A percentile compares a stretch with the other conserved stretches of the same genome.
Evolutionary conservation across 1,140 invertebrate genomes (phyloP).

Genomic region (Drosophila guanche): DNA sequence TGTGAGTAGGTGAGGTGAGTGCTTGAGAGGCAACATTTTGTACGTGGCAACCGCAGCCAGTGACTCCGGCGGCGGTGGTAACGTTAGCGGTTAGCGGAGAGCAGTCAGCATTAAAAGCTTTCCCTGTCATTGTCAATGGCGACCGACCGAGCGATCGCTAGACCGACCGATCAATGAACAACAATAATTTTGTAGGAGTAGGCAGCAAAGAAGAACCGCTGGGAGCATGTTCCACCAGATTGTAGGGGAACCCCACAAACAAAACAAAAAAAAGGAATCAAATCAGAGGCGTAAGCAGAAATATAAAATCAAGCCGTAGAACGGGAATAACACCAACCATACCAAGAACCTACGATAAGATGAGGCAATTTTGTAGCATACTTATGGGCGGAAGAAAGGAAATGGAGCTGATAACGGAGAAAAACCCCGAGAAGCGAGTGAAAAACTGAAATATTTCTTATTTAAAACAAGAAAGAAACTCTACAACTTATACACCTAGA

Average conservation of each 20-base stretch:
- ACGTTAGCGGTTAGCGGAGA: neutral
- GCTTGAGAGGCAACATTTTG: constrained; percentile 1
- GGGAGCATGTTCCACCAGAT: too few species aligned
- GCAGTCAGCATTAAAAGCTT: constrained; percentile 12
- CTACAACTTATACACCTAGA: constrained; percentile 25
- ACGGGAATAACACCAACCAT: constrained; percentile 6
- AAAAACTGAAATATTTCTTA: constrained; percentile 34
- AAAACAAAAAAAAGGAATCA: constrained; percentile 1
- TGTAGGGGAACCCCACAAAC: constrained; percentile 1
- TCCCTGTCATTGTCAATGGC: constrained; percentile 66
- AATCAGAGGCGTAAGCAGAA: constrained; percentile 5
- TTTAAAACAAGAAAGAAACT: constrained; percentile 8
- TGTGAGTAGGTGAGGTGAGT: too few species aligned
- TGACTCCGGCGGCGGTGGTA: too few species aligned
- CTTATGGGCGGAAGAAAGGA: constrained; percentile 40
- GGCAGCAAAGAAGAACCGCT: constrained; percentile 35
- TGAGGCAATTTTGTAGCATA: constrained; percentile 48
- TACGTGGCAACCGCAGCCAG: constrained; percentile 22
- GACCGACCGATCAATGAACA: constrained; percentile 35
- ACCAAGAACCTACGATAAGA: constrained; percentile 12
- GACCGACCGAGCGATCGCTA: constrained; percentile 51
- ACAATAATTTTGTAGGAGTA: constrained; percentile 63
- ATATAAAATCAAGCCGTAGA: constrained; percentile 41
- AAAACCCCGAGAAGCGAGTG: constrained; percentile 2
- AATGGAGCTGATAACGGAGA: neutral